A percentile compares a stretch with the other conserved stretches of the same genome.
Evolutionary conservation across 1,140 invertebrate species (phyloP).

Genomic region (Drosophila paulistorum): DNA sequence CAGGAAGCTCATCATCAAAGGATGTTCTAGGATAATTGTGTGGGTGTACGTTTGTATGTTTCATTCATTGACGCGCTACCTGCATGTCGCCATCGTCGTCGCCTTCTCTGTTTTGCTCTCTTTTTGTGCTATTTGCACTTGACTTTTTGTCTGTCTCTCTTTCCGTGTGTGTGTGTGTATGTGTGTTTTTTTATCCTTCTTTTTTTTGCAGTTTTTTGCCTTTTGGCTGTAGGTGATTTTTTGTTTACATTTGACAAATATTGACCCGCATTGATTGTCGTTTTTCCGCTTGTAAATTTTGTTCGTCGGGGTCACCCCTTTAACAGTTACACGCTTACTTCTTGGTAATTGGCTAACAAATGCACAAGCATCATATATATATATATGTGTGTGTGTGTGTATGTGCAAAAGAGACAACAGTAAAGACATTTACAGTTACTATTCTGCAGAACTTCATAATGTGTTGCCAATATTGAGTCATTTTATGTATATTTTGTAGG

Average conservation of each 20-base stretch:
- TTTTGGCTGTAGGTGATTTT: slow-evolving; percentile 59
- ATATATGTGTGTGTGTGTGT: background rate
- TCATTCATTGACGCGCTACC: slow-evolving; percentile 48
- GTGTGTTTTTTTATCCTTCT: background rate
- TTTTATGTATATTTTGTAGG: slow-evolving; percentile 62
- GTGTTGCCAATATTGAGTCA: slow-evolving; percentile 52
- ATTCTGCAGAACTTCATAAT: slow-evolving; percentile 20
- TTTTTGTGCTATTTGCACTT: slow-evolving; percentile 51
- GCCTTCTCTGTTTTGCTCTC: slow-evolving; percentile 26
- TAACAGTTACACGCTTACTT: slow-evolving; percentile 42
- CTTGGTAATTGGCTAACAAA: slow-evolving; percentile 47
- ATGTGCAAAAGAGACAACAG: background rate
- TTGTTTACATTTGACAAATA: slow-evolving; percentile 78
- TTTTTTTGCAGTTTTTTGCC: slow-evolving; percentile 45
- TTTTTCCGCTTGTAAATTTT: slow-evolving; percentile 82
- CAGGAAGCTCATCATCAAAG: slow-evolving; percentile 80
- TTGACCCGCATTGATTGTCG: slow-evolving; percentile 83
- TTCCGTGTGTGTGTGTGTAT: slow-evolving; percentile 27
- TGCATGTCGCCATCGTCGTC: slow-evolving; percentile 48
- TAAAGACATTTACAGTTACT: slow-evolving; percentile 49
- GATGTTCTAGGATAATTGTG: slow-evolving; percentile 70
- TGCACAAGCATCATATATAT: background rate
- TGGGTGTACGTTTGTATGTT: slow-evolving; percentile 34
- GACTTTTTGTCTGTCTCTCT: slow-evolving; percentile 47
- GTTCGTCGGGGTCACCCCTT: slow-evolving; percentile 20